Evolutionary conservation across 2,113 vertebrate genomes (phyloP), one percentile per base, ranked within the genome.

Genomic region (Embiotoca jacksoni): DNA sequence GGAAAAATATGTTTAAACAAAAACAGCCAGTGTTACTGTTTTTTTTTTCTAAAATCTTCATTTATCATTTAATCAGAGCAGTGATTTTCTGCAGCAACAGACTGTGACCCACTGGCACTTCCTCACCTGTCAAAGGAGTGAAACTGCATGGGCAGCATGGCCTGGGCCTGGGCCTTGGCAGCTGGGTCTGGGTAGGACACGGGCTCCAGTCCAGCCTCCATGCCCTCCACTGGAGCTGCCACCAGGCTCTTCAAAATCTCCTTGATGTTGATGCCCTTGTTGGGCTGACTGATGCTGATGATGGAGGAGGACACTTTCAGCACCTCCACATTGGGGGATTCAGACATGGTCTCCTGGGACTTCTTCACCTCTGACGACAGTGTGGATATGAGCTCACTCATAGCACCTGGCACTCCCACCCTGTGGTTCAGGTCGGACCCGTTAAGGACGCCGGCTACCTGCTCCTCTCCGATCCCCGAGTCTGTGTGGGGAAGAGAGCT

Each of bases 101-200:
- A 52, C 44, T 0, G 37, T 2, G 10, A 14, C 4, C 6, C 41
- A 36, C 2, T 37, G 30, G 14, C 4, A 11, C 31, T 11, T 71
- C 23, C 93, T 91, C 93, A 99, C 98, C 98, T 98, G 96, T 99
- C 98, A 93, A 99, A 99, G 14, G 97, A 99, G 89, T 99, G 98
- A 87, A 97, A 99, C 94, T 98, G 97, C 97, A 98, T 95, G 44
- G 97, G 97, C 75, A 97, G 94, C 89, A 96, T 95, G 65, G 94
- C 91, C 6, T 97, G 96, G 62, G 95, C 92, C 32, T 98, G 96
- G 87, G 96, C 95, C 88, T 96, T 97, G 88, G 96, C 64, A 2
- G 95, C 92, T 56, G 94, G 95, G 74, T 99, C 98, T 39, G 96
- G 96, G 88, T 97, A 97, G 7, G 95, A 94, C 63, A 96, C 77